These are phyloP conservation scores for Temnopleurus reevesii DNA, from an alignment of 53 echinoderm and acorn worm genomes.

Conservation along the genomic window DNA sequence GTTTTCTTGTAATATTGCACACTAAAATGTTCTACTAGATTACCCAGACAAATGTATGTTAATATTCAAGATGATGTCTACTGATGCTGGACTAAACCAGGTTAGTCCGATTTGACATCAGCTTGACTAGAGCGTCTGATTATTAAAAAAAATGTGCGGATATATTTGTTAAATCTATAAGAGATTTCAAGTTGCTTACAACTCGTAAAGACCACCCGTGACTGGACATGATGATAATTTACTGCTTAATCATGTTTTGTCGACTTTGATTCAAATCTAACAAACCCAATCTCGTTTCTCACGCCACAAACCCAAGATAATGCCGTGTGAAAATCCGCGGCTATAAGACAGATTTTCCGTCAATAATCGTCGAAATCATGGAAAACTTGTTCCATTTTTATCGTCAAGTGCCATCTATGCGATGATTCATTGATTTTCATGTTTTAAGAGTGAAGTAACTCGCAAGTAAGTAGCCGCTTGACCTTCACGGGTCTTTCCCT, in stretches of 20 bases:
- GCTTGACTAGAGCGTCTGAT: too few relatives aligned
- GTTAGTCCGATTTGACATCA: too few relatives aligned
- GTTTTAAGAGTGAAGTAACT: not conserved
- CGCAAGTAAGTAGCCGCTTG: slow-evolving; percentile 49
- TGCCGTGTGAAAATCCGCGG: not conserved
- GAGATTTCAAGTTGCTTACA: too few relatives aligned
- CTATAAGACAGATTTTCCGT: slow-evolving; percentile 7
- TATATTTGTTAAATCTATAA: too few relatives aligned
- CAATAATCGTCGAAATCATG: not conserved
- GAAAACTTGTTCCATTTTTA: not conserved
- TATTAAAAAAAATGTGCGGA: too few relatives aligned
- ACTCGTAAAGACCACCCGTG: slow-evolving; percentile 7
- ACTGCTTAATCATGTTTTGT: not conserved
- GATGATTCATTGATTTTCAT: slow-evolving; percentile 22
- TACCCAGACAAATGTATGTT: too few relatives aligned
- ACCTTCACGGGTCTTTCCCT: not conserved
- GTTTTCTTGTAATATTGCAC: too few relatives aligned
- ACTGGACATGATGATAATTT: slow-evolving; percentile 30
- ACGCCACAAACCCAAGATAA: not conserved
- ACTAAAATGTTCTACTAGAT: too few relatives aligned
- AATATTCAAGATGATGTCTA: too few relatives aligned
- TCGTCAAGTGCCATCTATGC: not conserved
- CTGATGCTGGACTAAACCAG: too few relatives aligned
- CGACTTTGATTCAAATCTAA: slow-evolving; percentile 11
- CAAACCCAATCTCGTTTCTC: slow-evolving; percentile 19